A percentile compares a stretch with the other conserved stretches of the same genome.
Conservation (phyloP, 23 tunicate species). For the Clavelina lepadiformis region DNA sequence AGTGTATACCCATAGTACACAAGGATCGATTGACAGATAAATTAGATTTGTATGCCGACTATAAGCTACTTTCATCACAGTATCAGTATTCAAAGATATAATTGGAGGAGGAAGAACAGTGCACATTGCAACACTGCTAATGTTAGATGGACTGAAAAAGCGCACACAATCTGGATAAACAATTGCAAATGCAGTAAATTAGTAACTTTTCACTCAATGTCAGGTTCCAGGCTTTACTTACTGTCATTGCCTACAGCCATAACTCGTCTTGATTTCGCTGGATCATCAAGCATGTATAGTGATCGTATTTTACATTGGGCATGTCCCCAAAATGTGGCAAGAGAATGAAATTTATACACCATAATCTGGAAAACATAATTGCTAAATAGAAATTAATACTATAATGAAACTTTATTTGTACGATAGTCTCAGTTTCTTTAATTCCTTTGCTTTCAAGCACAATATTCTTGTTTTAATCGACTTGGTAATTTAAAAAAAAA, state of each 20-base stretch:
- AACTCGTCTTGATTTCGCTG: slow-evolving; percentile 32
- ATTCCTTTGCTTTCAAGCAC: no score
- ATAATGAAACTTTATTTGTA: no score
- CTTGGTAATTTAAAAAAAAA: slow-evolving; percentile 3
- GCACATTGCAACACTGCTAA: slow-evolving; percentile 22
- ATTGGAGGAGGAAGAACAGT: slow-evolving; percentile 67
- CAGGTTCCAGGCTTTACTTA: slow-evolving; percentile 4
- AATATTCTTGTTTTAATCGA: no score
- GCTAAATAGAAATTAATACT: no score
- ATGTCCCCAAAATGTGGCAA: slow-evolving; percentile 67
- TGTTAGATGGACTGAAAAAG: slow-evolving; percentile 9
- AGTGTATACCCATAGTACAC: slow-evolving; percentile 63
- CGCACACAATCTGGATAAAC: slow-evolving; percentile 46
- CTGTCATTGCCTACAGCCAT: slow-evolving; percentile 70
- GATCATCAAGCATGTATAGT: slow-evolving; percentile 18
- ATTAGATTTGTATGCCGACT: slow-evolving; percentile 38
- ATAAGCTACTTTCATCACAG: slow-evolving; percentile 28
- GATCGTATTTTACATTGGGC: slow-evolving; percentile 18
- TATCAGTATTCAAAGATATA: slow-evolving; percentile 14
- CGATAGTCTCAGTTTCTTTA: no score
- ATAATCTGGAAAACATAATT: slow-evolving; percentile 40
- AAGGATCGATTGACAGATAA: slow-evolving; percentile 28
- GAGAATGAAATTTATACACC: slow-evolving; percentile 38
- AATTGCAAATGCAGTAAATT: not conserved
- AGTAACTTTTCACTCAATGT: not conserved